Conservation (phyloP, 2,797 vertebrate genomes). For the Poliocrania exsul region DNA sequence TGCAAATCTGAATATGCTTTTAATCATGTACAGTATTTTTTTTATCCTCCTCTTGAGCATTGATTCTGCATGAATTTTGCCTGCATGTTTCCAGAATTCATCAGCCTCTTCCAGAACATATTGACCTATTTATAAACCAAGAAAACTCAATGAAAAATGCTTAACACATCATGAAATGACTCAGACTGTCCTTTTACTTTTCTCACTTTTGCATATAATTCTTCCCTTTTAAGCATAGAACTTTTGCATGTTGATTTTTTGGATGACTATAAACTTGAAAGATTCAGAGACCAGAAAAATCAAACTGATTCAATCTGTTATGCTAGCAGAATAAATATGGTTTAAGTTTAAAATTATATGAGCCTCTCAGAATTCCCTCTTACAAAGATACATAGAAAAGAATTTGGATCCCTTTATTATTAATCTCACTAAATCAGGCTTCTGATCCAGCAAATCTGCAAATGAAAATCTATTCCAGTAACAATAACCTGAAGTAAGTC, state of each 20-base stretch:
- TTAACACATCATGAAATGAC: background rate
- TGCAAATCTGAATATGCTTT: background rate
- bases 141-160: background rate
- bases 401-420: background rate
- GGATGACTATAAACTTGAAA: background rate
- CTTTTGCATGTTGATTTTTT: background rate
- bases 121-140: constrained; percentile 39
- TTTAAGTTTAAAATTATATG: background rate
- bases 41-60: background rate
- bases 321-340: background rate
- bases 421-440: background rate
- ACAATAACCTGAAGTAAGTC: background rate
- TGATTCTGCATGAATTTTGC: constrained; percentile 27
- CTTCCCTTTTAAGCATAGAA: background rate
- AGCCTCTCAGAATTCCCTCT: background rate
- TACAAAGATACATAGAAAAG: background rate
- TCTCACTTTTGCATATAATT: background rate
- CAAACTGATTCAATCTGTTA: rapidly evolving
- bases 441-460: background rate
- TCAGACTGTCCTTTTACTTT: background rate
- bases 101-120: constrained; percentile 3
- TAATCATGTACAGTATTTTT: constrained; percentile 8
- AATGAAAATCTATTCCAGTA: background rate
- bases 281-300: background rate
- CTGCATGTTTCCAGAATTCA: constrained; percentile 19